phyloP scores from a whole-genome alignment of 2,888 invertebrate species.

The Megamerina dolium region DNA sequence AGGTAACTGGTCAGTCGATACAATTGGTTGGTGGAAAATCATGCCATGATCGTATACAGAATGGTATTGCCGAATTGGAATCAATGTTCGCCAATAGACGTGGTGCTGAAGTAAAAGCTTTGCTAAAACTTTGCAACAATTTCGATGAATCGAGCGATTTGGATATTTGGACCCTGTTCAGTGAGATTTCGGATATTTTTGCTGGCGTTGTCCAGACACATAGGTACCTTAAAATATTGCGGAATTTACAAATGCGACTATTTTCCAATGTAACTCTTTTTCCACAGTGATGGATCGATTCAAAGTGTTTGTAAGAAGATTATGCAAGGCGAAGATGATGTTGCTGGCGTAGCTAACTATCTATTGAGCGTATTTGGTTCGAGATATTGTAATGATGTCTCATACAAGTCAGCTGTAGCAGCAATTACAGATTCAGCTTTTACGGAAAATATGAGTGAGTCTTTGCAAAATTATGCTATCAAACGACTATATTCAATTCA shows the following conservation, averaged over 20 bases:
- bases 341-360: slow-evolving; percentile 31
- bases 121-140: slow-evolving; percentile 39
- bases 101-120: slow-evolving; percentile 32
- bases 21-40: slow-evolving; percentile 34
- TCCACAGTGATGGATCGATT: slow-evolving; percentile 32
- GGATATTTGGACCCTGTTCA: slow-evolving; percentile 42
- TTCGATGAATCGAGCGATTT: slow-evolving; percentile 38
- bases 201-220: slow-evolving; percentile 42
- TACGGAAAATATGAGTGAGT: slow-evolving; percentile 32
- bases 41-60: slow-evolving; percentile 41
- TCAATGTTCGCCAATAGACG: slow-evolving; percentile 32
- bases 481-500: background rate
- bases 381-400: slow-evolving; percentile 30
- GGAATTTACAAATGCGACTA: no score
- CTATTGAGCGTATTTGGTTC: slow-evolving; percentile 23
- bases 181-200: slow-evolving; percentile 40
- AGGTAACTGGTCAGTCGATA: slow-evolving; percentile 42
- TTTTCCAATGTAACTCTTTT: no score
- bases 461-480: background rate
- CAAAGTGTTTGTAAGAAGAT: slow-evolving; percentile 32
- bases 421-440: slow-evolving; percentile 24
- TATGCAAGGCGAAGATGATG: slow-evolving; percentile 32
- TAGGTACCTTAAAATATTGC: background rate
- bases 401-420: slow-evolving; percentile 30
- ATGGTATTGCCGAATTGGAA: slow-evolving; percentile 39